Base-by-base conservation (phyloP, 2,113 vertebrate genomes). In the Rynchops niger region DNA sequence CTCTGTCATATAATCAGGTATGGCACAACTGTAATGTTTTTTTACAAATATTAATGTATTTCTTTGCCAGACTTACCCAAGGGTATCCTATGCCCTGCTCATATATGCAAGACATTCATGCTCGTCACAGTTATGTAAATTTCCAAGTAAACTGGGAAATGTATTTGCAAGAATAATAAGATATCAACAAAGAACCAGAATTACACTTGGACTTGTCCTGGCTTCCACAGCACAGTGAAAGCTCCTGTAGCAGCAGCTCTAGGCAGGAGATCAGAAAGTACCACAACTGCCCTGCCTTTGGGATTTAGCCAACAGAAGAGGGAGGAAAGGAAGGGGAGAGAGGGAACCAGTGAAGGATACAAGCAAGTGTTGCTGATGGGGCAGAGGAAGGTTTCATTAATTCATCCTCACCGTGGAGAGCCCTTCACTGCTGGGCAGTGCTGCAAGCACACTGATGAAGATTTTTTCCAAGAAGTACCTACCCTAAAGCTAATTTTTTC, bases 51-150 rank as follows among this genome's bases (percentile, higher is more conserved):
- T 49, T 92, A 95, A 86, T 92, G 73, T 86, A 93, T 91, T 94
- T 95, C 81, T 93, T 95, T 93, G 50, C 78, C 69, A 79, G 42
- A 62, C 95, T 95, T 94, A 96, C 96, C 92, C 94, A 93, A 94
- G 90, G n/a, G 93, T 91, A 73, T 91, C 72, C 38, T 95, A 19
- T 86, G 95, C 74, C 77, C 83, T 91, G 38, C 74, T 97, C 90
- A 73, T 69, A 69, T 79, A 93, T 93, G 83, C 23, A 9, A 95
- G 76, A 56, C 34, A 53, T 86, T 96, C 40, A 55, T 76, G 34
- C 72, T 95, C 59, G 80, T 88, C 81, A 96, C 74, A 94, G 90
- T 95, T 96, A 95, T 93, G 83, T 80, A 95, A 97, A 97, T 97
- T 93, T 89, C 70, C 38, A 79, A 81, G 83, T 86, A 88, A 96